Conservation (phyloP, 2,888 invertebrate species). For the Watsonalla cultraria region DNA sequence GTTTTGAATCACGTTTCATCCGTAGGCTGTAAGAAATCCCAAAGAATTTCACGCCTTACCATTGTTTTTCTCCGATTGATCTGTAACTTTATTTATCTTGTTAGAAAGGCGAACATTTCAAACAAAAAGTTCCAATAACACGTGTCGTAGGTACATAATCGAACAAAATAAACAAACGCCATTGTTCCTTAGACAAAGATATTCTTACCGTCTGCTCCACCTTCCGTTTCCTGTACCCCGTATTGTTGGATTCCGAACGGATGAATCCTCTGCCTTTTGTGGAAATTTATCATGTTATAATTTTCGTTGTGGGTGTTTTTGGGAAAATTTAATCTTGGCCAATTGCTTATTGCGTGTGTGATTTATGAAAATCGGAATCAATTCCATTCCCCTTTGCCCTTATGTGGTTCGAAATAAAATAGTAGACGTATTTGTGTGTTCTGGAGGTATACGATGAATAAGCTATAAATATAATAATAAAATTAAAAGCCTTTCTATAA, state of each 20-base stretch:
- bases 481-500: no score
- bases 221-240: constrained; percentile 37
- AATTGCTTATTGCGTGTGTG: constrained; percentile 6
- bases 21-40: no score
- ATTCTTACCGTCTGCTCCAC: constrained; percentile 34
- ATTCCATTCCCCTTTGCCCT: constrained; percentile 2
- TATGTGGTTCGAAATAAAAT: constrained; percentile 4
- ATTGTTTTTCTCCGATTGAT: neutral
- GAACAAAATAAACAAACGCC: constrained; percentile 4
- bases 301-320: constrained; percentile 22
- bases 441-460: no score
- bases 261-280: constrained; percentile 15
- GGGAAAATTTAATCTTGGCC: constrained; percentile 16
- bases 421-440: no score
- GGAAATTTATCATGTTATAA: constrained; percentile 29
- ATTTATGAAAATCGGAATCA: constrained; percentile 19
- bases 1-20: no score
- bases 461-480: no score
- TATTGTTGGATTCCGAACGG: constrained; percentile 25
- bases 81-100: neutral
- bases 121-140: neutral
- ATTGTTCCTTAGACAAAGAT: constrained; percentile 26
- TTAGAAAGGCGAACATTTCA: neutral
- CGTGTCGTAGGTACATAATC: neutral
- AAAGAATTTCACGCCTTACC: neutral